Base-by-base conservation (phyloP, 2,888 invertebrate species). In the Geotrupes spiniger region DNA sequence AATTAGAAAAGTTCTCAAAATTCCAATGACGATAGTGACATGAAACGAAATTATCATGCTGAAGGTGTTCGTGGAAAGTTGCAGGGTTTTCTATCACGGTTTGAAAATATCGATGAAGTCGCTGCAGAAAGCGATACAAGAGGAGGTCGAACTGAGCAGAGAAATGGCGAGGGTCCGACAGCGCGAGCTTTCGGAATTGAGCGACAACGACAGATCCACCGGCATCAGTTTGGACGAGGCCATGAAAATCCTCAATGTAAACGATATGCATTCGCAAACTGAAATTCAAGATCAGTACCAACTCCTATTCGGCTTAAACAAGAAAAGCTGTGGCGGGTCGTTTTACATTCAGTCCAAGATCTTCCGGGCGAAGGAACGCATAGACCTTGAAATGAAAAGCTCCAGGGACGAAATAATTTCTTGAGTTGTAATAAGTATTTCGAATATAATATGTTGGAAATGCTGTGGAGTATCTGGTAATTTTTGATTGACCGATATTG, bases 261-360 rank as follows among this genome's bases (percentile, higher is more conserved):
- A 81, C 0, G 80, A 84, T 62, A 67, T 87, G 54, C 81, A 85
- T 42, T 68, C 80, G 2, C 38, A 47, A 11, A 84, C 85, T 49
- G 78, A 82, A 63, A 68, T 89, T 8, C 73, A 84, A 50, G 84
- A 84, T 62, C 85, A 82, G 47, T 98, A 84, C 67, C 85, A 94
- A 46, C 88, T 90, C 68, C 78, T 98, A 27, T 94, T 94, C 74
- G 75, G 79, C 42, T 82, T 84, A 0, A 98, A 98, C 67, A 94
- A 95, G 42, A 92, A 91, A 69, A 63, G 82, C 0, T 92, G 90
- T 74, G 93, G 95, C 36, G 97, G 97, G 4, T 93, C 95, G 0
- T 91, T 97, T 67, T 98, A 98, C 74, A 69, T 98, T 52, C 96
- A 96, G 72, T 96, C 96, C 1, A 99, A 98, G 80, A 87, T 97